phyloP scores from a whole-genome alignment of 2,113 vertebrate species.

The Candoia aspera region DNA sequence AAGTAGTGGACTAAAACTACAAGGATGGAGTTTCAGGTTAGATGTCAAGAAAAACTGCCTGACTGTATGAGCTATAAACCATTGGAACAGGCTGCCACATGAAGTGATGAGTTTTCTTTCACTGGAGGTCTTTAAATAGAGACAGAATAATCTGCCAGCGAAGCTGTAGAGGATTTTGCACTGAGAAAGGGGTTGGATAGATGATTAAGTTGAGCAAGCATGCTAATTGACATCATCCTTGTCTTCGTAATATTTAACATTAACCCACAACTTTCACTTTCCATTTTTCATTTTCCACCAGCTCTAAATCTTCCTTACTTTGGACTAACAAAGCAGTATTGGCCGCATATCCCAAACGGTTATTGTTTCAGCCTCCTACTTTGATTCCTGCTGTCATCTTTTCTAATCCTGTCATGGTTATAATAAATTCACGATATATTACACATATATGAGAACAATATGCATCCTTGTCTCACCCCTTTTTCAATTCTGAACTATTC shows the following conservation, averaged over 20 bases:
- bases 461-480: neutral
- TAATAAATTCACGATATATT: neutral
- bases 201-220: neutral
- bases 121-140: neutral
- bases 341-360: neutral
- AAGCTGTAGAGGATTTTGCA: neutral
- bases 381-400: neutral
- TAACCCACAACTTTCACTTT: neutral
- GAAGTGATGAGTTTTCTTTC: neutral
- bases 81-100: neutral
- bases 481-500: neutral
- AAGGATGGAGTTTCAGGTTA: neutral
- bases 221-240: neutral
- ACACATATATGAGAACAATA: neutral
- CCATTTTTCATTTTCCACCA: neutral
- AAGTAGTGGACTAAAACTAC: neutral
- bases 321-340: neutral
- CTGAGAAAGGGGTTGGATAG: neutral
- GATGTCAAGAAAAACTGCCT: neutral
- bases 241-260: neutral
- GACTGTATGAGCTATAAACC: neutral
- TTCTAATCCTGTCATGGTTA: neutral
- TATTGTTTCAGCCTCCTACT: neutral
- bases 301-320: neutral
- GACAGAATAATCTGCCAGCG: neutral